Base-by-base conservation (phyloP, 1,140 invertebrate genomes). In the Lineus longissimus region DNA sequence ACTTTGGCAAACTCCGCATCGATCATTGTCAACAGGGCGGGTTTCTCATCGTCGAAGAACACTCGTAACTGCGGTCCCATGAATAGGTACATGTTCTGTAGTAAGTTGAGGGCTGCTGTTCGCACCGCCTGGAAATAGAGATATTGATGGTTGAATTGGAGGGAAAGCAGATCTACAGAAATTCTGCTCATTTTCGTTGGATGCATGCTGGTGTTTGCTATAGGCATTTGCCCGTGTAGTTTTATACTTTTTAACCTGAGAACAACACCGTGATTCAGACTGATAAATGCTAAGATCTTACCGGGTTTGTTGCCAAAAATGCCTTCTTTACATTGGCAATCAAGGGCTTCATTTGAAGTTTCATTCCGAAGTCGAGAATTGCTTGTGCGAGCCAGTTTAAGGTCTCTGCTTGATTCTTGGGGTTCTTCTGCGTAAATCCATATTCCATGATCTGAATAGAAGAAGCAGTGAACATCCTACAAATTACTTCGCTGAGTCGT, bases 41-140 rank as follows among this genome's bases (percentile, higher is more conserved):
- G 86, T 73, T 95, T 96, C 74, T 95, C 94, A 69, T 87, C 87
- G 67, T 95, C 92, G 72, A 95, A 93, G 73, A 91, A 90, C 63
- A 87, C 85, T 43, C 91, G 82, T 0, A 95, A 70, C 0, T 88
- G 83, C 40, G 77, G 69, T 0, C 93, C 93, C 82, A 93, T 88
- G 70, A 90, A 94, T 67, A 94, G 81, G 66, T 91, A 92, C 68
- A 95, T 83, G 15, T 87, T 86, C 0, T 90, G 89, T 11, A 88
- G 67, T 4, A 90, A 75, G 4, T 81, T 79, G 11, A 95, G 88
- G 1, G 88, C 88, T 4, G 91, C 85, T 1, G 86, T 88, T 7
- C 93, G 84, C 0, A 96, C 90, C 41, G 86, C 86, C 76, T 78
- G 63, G 9, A 33, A 63, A 41, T 45, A 55, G n/a, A 55, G 40